A percentile compares a stretch with the other conserved stretches of the same genome.
Conservation (phyloP, 2,113 vertebrate genomes). For the Tringa solitaria region DNA sequence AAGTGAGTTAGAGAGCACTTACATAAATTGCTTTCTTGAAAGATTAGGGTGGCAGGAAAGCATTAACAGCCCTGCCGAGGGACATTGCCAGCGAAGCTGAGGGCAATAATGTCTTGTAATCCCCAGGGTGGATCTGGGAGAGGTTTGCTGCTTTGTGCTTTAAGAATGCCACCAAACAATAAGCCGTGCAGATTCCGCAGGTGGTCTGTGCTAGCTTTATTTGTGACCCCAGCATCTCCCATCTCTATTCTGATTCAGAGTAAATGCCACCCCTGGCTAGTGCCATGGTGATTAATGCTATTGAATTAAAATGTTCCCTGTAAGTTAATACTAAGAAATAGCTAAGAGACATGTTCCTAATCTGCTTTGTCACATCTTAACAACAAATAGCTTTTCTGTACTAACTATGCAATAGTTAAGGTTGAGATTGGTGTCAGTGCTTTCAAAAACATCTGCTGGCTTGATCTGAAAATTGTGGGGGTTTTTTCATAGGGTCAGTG, state of each 20-base stretch:
- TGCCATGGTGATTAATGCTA: background rate
- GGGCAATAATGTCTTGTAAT: background rate
- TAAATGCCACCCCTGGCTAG: background rate
- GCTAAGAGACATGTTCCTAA: background rate
- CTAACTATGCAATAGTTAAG: background rate
- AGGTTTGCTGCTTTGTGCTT: slow-evolving; percentile 1
- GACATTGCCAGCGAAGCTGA: background rate
- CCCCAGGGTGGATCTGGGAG: background rate
- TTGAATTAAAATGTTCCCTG: background rate
- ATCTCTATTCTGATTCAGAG: background rate
- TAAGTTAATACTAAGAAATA: background rate
- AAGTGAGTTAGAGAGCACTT: background rate
- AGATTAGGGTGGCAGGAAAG: background rate
- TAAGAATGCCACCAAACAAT: background rate
- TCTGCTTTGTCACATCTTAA: background rate
- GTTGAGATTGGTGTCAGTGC: background rate
- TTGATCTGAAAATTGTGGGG: background rate
- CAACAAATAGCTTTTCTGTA: background rate
- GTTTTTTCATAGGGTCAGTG: background rate
- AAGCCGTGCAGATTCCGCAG: background rate
- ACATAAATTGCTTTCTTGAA: slow-evolving; percentile 1
- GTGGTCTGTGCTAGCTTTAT: background rate
- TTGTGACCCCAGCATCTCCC: background rate
- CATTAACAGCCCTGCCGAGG: background rate
- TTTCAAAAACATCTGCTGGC: background rate